These are phyloP conservation scores for Chloromyia formosa DNA, from an alignment of 2,888 invertebrate species.

Conservation along the genomic window DNA sequence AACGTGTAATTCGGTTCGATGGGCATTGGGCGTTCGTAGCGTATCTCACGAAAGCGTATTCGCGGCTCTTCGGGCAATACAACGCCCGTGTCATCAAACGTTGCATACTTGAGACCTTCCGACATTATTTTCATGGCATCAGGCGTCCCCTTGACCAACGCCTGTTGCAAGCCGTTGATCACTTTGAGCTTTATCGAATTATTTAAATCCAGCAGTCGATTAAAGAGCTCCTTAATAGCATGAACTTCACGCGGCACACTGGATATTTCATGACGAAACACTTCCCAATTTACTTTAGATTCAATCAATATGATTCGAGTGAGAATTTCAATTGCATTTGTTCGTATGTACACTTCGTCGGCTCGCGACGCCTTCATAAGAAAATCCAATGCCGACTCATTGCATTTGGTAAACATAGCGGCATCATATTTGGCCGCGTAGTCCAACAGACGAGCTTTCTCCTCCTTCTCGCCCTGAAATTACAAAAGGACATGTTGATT, in stretches of 20 bases:
- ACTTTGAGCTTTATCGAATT: slow-evolving; percentile 60
- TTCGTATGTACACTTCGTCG: slow-evolving; percentile 59
- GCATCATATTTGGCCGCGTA: slow-evolving; percentile 63
- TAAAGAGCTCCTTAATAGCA: slow-evolving; percentile 58
- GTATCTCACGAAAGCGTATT: slow-evolving; percentile 55
- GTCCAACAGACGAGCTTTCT: slow-evolving; percentile 58
- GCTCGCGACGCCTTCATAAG: slow-evolving; percentile 57
- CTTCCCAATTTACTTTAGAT: slow-evolving; percentile 60
- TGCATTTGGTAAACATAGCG: slow-evolving; percentile 61
- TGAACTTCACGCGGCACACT: slow-evolving; percentile 60
- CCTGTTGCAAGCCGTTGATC: slow-evolving; percentile 57
- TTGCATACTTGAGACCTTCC: slow-evolving; percentile 57
- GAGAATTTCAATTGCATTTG: slow-evolving; percentile 58
- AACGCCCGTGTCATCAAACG: slow-evolving; percentile 54
- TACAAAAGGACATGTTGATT: too few relatives aligned
- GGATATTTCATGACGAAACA: slow-evolving; percentile 61
- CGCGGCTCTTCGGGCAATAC: slow-evolving; percentile 54
- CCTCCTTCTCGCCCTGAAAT: slow-evolving; percentile 57
- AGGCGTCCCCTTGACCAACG: slow-evolving; percentile 57
- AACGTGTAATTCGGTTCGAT: slow-evolving; percentile 57
- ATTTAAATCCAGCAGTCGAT: slow-evolving; percentile 57
- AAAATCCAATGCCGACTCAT: slow-evolving; percentile 59
- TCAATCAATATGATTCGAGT: slow-evolving; percentile 58
- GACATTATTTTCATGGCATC: slow-evolving; percentile 57
- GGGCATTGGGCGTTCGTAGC: slow-evolving; percentile 55